phyloP scores from a whole-genome alignment of 2,888 invertebrate genomes.

The Peribatodes rhomboidaria region DNA sequence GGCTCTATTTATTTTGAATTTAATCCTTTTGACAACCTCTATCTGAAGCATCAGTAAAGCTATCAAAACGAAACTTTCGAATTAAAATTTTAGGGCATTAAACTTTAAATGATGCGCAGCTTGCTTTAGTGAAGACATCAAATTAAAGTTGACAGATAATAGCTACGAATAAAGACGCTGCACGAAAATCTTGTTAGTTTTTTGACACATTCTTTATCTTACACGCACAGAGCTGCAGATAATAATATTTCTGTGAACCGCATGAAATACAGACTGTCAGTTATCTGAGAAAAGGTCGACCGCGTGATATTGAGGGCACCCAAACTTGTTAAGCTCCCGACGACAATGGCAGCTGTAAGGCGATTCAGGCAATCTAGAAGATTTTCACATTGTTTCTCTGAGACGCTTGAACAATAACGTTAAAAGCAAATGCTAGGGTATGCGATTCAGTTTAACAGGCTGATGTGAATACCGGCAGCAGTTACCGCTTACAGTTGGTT shows the following conservation, averaged over 20 bases:
- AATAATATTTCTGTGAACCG: slow-evolving; percentile 25
- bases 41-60: not conserved
- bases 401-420: slow-evolving; percentile 46
- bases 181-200: slow-evolving; percentile 3
- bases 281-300: slow-evolving; percentile 35
- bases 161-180: not conserved
- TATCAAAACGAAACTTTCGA: not conserved
- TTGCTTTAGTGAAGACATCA: not conserved
- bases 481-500: not conserved
- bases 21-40: not conserved
- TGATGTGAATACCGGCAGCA: not conserved
- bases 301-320: slow-evolving; percentile 42
- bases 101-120: not conserved
- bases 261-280: slow-evolving; percentile 31
- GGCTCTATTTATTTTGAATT: not conserved
- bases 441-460: slow-evolving; percentile 23
- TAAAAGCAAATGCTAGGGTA: slow-evolving; percentile 44
- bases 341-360: slow-evolving; percentile 44
- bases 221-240: slow-evolving; percentile 15
- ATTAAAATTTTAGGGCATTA: not conserved
- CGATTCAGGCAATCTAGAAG: slow-evolving; percentile 50
- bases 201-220: slow-evolving; percentile 17
- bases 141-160: not conserved
- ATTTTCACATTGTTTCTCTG: slow-evolving; percentile 50
- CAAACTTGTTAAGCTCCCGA: slow-evolving; percentile 43